These are phyloP conservation scores for Lissocephala sabroskyi DNA, from an alignment of 2,888 invertebrate genomes.

Conservation along the genomic window DNA sequence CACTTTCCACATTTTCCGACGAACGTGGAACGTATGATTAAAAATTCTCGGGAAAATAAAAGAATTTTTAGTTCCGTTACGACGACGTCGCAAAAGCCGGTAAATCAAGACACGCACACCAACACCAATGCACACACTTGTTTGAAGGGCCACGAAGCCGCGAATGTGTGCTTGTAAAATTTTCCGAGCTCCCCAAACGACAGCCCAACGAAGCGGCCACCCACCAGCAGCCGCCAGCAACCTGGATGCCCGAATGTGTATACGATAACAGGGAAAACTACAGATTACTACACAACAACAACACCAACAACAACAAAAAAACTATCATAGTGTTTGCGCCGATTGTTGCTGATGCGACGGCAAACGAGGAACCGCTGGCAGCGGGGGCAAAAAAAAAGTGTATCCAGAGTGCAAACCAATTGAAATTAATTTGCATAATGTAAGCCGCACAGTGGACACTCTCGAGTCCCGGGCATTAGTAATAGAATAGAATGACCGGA, in stretches of 20 bases:
- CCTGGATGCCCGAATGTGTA: slow-evolving; percentile 39
- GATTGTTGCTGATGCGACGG: slow-evolving; percentile 11
- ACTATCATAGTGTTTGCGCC: slow-evolving; percentile 3
- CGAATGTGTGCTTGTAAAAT: not conserved
- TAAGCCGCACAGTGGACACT: slow-evolving; percentile 55
- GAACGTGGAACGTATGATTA: slow-evolving; percentile 39
- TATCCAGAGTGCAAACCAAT: slow-evolving; percentile 62
- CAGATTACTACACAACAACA: slow-evolving; percentile 16
- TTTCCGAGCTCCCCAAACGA: slow-evolving; percentile 20
- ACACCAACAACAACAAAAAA: slow-evolving; percentile 19
- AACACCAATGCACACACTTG: slow-evolving; percentile 16
- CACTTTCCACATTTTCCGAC: no score
- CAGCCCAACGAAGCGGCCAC: slow-evolving; percentile 17
- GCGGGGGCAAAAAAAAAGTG: not conserved
- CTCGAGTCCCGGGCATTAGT: slow-evolving; percentile 30
- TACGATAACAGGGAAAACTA: slow-evolving; percentile 32
- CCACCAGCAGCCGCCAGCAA: slow-evolving; percentile 8
- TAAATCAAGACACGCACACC: slow-evolving; percentile 37
- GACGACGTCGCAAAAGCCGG: slow-evolving; percentile 41
- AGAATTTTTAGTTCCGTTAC: slow-evolving; percentile 38
- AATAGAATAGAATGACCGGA: slow-evolving; percentile 38
- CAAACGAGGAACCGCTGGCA: no score
- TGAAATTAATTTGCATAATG: slow-evolving; percentile 64
- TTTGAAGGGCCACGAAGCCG: slow-evolving; percentile 5
- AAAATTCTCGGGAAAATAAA: slow-evolving; percentile 58